phyloP scores from a whole-genome alignment of 2,113 vertebrate species.

The Triplophysa rosa region DNA sequence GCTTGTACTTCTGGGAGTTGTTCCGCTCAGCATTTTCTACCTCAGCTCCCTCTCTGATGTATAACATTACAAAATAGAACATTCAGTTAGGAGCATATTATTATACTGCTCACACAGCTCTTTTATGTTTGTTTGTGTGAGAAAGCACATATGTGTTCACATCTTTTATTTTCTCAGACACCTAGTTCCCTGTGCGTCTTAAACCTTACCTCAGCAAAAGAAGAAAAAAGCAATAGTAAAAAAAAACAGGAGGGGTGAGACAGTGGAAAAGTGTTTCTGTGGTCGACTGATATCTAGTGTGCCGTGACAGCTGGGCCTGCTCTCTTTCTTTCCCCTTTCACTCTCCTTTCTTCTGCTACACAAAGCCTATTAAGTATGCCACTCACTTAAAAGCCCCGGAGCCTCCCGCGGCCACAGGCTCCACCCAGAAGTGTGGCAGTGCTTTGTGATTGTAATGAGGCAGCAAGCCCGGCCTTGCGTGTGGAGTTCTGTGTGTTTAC shows the following conservation, averaged over 20 bases:
- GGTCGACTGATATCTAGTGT: slow-evolving; percentile 79
- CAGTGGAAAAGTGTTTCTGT: slow-evolving; percentile 62
- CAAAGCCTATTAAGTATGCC: slow-evolving; percentile 94
- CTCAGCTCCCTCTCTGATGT: slow-evolving; percentile 7
- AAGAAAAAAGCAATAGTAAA: background rate
- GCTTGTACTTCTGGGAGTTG: background rate
- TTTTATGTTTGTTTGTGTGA: slow-evolving; percentile 35
- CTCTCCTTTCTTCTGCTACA: slow-evolving; percentile 75
- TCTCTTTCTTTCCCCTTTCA: slow-evolving; percentile 47
- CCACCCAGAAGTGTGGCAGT: slow-evolving; percentile 92
- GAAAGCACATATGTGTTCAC: background rate
- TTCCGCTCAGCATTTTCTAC: slow-evolving; percentile 1
- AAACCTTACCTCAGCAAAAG: slow-evolving; percentile 66
- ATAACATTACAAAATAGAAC: slow-evolving; percentile 63
- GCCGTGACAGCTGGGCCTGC: slow-evolving; percentile 88
- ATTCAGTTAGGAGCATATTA: slow-evolving; percentile 64
- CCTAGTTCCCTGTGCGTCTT: slow-evolving; percentile 65
- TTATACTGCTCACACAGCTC: slow-evolving; percentile 70
- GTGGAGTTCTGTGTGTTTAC: slow-evolving; percentile 79
- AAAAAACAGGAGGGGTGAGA: slow-evolving; percentile 41
- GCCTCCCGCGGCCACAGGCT: slow-evolving; percentile 82
- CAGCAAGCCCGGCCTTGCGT: slow-evolving; percentile 66
- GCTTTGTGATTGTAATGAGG: slow-evolving; percentile 92
- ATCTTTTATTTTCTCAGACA: slow-evolving; percentile 53
- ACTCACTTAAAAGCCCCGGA: slow-evolving; percentile 83